Conservation (phyloP, 2,888 invertebrate species). For the Drepana falcataria region DNA sequence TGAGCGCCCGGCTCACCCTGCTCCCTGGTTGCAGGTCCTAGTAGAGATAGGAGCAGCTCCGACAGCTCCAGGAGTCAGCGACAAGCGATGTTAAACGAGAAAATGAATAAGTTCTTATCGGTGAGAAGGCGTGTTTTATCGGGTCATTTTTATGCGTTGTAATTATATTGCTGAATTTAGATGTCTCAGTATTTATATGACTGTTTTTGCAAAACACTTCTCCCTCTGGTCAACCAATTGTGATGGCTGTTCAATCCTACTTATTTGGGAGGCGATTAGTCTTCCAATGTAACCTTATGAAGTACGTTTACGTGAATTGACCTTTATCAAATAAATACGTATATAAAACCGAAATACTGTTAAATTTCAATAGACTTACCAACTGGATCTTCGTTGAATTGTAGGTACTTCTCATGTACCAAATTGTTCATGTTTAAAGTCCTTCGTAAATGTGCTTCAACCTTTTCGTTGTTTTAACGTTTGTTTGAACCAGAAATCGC, state of each 20-base stretch:
- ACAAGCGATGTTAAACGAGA: constrained; percentile 93
- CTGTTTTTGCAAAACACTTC: constrained; percentile 57
- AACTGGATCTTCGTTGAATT: background rate
- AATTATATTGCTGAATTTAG: constrained; percentile 63
- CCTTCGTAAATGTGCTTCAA: constrained; percentile 40
- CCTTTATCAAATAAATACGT: too few relatives aligned
- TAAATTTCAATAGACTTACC: constrained; percentile 6
- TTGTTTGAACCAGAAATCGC: constrained; percentile 54
- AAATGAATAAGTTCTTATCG: constrained; percentile 96
- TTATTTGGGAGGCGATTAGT: constrained; percentile 31
- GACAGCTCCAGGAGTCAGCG: constrained; percentile 86
- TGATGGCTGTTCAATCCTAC: constrained; percentile 55
- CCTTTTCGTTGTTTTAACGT: constrained; percentile 27
- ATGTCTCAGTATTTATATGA: constrained; percentile 58
- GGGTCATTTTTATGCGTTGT: constrained; percentile 57
- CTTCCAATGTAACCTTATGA: constrained; percentile 24
- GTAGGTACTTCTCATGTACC: background rate
- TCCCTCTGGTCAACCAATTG: constrained; percentile 61
- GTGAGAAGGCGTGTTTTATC: constrained; percentile 80
- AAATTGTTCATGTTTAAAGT: background rate
- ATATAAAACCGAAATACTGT: background rate
- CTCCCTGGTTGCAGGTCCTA: constrained; percentile 74
- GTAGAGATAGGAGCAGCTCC: constrained; percentile 82
- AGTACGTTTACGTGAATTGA: constrained; percentile 39
- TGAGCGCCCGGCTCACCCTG: constrained; percentile 20